Evolutionary conservation across 2,113 vertebrate species (phyloP).

Genomic region (Philantomba maxwellii): DNA sequence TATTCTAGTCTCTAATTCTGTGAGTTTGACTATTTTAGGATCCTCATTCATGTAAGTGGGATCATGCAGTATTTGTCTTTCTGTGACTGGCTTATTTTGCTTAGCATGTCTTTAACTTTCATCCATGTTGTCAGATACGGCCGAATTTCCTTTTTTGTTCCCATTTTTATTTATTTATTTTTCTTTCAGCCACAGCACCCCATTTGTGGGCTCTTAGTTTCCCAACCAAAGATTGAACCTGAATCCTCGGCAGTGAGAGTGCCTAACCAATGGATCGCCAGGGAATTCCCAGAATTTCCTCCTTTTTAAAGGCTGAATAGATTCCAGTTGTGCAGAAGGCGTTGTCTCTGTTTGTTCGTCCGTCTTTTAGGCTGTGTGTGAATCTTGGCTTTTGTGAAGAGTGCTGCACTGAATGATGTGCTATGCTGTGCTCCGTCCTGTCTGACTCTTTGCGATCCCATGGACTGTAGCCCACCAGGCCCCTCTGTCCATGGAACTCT

Average conservation of each 20-base stretch:
- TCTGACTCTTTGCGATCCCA: neutral
- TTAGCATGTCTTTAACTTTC: neutral
- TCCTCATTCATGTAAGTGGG: neutral
- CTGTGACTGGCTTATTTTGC: neutral
- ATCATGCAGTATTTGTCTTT: neutral
- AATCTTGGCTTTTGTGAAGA: neutral
- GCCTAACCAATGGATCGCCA: neutral
- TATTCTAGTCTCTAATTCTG: neutral
- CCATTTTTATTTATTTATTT: neutral
- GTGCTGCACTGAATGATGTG: neutral
- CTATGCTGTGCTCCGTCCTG: neutral
- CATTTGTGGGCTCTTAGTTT: neutral
- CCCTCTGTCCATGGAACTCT: neutral
- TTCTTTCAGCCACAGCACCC: neutral
- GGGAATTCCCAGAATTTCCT: neutral
- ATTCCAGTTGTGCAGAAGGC: neutral
- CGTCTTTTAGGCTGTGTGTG: neutral
- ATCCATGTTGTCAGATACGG: neutral
- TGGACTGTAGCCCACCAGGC: neutral
- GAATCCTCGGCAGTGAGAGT: neutral
- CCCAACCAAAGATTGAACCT: neutral
- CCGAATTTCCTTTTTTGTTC: neutral
- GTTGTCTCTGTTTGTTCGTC: neutral
- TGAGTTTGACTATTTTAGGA: neutral
- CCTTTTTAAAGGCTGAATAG: neutral